Evolutionary conservation across 2,113 vertebrate genomes (phyloP).

Genomic region (Aythya baeri): DNA sequence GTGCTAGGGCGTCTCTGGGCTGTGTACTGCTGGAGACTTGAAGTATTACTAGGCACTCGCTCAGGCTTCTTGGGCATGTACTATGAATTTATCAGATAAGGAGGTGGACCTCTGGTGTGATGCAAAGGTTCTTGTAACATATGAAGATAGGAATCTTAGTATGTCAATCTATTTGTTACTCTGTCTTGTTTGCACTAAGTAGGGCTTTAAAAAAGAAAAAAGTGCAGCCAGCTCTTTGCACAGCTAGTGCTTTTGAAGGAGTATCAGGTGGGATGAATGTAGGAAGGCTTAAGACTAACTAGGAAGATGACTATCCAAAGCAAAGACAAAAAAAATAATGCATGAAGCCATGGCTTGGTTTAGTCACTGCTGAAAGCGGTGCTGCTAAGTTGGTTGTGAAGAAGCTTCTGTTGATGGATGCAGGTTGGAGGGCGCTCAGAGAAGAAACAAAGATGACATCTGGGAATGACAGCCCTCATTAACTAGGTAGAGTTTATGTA

Average conservation of each 20-base stretch:
- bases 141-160: background rate
- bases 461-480: background rate
- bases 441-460: background rate
- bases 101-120: background rate
- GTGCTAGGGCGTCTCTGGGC: background rate
- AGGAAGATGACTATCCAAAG: background rate
- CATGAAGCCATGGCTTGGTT: background rate
- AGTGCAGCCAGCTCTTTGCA: background rate
- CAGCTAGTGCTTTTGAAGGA: background rate
- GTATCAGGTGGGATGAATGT: background rate
- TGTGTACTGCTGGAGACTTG: background rate
- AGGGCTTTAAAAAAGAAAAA: background rate
- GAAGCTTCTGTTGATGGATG: background rate
- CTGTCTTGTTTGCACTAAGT: background rate
- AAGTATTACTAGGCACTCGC: background rate
- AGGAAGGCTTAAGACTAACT: background rate
- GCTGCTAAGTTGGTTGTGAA: background rate
- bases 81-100: background rate
- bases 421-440: background rate
- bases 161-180: background rate
- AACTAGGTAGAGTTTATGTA: background rate
- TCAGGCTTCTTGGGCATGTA: background rate
- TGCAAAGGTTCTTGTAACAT: background rate
- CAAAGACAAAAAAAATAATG: background rate
- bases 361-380: background rate